Conservation (phyloP, 2,797 vertebrate species). For the Bufotes viridis region DNA sequence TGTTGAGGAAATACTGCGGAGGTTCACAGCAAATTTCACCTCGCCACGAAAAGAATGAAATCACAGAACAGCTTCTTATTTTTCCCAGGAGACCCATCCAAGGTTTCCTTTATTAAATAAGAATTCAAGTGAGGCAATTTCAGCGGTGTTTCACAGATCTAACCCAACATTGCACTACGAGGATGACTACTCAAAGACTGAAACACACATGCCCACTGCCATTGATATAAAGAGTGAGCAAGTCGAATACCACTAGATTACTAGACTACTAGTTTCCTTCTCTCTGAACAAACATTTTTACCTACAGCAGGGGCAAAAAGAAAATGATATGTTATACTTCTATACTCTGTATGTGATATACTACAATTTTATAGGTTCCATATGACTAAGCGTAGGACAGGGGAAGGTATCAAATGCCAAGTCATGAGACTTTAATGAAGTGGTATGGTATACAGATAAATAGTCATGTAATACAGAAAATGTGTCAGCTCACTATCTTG, state of each 20-base stretch:
- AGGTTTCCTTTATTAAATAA: neutral
- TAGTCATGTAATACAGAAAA: neutral
- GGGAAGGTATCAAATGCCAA: neutral
- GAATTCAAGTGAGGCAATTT: neutral
- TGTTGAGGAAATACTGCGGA: neutral
- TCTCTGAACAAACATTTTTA: too few species aligned
- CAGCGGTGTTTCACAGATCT: neutral
- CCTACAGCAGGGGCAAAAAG: too few species aligned
- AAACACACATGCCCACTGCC: too few species aligned
- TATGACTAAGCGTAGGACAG: neutral
- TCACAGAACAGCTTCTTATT: neutral
- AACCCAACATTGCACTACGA: neutral
- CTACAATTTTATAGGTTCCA: neutral
- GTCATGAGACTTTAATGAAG: neutral
- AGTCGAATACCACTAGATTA: too few species aligned
- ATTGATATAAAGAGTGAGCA: too few species aligned
- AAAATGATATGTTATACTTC: too few species aligned
- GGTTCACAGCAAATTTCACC: neutral
- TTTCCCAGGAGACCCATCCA: neutral
- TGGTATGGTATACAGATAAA: neutral
- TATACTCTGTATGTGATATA: neutral
- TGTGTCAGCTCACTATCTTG: neutral
- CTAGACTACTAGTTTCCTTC: too few species aligned
- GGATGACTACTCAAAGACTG: neutral
- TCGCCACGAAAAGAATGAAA: neutral